Evolutionary conservation across 2,888 invertebrate genomes (phyloP).

Genomic region (Rotaria sp.): DNA sequence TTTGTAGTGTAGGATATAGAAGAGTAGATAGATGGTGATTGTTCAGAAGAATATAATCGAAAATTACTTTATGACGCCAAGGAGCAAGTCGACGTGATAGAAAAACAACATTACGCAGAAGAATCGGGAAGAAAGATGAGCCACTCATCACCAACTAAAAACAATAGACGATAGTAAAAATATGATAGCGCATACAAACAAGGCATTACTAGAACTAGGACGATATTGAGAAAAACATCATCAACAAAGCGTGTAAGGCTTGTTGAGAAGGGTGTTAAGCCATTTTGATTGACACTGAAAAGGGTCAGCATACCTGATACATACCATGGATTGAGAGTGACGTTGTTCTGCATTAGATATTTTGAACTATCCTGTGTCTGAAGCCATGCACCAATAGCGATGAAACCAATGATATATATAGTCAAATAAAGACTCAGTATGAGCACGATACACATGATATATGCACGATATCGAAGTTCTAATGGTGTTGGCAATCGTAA

Average conservation of each 20-base stretch:
- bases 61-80: conserved; percentile 1
- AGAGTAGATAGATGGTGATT: not conserved
- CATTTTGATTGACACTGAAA: conserved; percentile 3
- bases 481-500: not conserved
- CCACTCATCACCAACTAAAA: not conserved
- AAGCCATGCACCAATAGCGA: not conserved
- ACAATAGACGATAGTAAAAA: not conserved
- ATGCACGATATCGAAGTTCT: not conserved
- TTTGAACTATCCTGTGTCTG: not conserved
- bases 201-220: not conserved
- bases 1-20: not conserved
- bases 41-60: not conserved
- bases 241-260: not conserved
- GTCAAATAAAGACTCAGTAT: not conserved
- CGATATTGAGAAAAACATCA: not conserved
- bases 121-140: not conserved
- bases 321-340: not conserved
- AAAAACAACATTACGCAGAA: not conserved
- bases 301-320: not conserved
- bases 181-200: not conserved
- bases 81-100: not conserved
- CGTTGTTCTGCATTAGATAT: not conserved
- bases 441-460: not conserved
- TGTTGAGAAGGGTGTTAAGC: not conserved
- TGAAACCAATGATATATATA: not conserved